Evolutionary conservation across 2,888 invertebrate species (phyloP), one percentile per base, ranked within the genome.

Genomic region (Melolontha melolontha): DNA sequence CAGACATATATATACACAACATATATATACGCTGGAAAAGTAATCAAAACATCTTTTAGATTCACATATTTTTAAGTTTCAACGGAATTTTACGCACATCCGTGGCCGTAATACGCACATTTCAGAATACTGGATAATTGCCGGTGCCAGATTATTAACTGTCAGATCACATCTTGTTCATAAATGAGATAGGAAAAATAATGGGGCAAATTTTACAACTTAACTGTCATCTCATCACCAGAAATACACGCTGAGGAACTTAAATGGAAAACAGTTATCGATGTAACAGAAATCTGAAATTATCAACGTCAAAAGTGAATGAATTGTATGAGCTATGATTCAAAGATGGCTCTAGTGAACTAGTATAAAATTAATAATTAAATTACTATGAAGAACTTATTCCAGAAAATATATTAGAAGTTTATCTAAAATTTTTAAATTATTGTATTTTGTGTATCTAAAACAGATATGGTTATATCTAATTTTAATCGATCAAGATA

Each of bases 161-260:
- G 44, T 44, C 52, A 44, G 29, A 64, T 51, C 64, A 64, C 51
- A 52, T 64, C 34, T 64, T 64, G 27, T 51, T 52, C 10, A 10
- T 6, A 34, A 34, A 34, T 34, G 34, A 34, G 34, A 34, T 6
- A 22, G 12, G 50, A 51, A 64, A 51, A 63, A 42, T 47, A 40
- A 51, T 39, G 51, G 41, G 42, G n/a, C 39, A 51, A 64, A 51
- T 17, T 34, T 34, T 44, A 40, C 40, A 54, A 49, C 42, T 41
- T 16, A 54, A 66, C 54, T 44, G 55, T 66, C 66, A 57, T 54
- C 54, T 49, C 66, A 66, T 66, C 66, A 66, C 66, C 66, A 47
- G 55, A 66, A 66, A 66, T 66, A 66, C 57, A 57, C 44, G 34
- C 64, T 27, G 39, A 29, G 12, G 40, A 40, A 41, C 51, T 42